phyloP scores from a whole-genome alignment of 2,113 vertebrate genomes.

The Microcebus jonahi region DNA sequence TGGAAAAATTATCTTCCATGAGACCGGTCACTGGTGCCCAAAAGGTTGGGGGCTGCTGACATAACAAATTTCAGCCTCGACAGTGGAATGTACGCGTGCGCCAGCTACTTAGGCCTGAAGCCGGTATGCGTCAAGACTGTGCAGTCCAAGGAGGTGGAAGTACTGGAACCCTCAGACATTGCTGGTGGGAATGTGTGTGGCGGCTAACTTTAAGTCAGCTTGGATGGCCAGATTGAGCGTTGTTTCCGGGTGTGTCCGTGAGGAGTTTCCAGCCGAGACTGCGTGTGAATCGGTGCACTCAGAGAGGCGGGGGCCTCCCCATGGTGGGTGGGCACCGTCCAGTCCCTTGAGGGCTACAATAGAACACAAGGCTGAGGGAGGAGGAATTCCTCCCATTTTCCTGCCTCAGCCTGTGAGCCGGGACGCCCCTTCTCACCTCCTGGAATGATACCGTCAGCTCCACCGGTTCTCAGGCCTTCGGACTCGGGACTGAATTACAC shows the following conservation, averaged over 20 bases:
- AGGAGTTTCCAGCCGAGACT: too few relatives aligned
- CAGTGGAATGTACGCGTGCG: neutral
- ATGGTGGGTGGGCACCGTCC: too few relatives aligned
- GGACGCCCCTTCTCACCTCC: neutral
- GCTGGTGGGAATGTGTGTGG: neutral
- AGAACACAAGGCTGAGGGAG: neutral
- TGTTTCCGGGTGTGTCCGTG: neutral
- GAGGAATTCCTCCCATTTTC: neutral
- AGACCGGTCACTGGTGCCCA: too few relatives aligned
- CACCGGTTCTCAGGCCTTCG: neutral
- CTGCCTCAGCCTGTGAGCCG: neutral
- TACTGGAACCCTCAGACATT: fast-evolving
- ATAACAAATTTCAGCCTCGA: neutral
- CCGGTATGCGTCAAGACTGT: neutral
- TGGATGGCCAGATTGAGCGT: neutral
- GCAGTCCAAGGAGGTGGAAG: neutral
- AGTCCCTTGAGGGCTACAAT: neutral
- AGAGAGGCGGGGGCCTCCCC: too few relatives aligned
- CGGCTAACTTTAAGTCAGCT: too few relatives aligned
- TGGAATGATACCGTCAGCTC: neutral
- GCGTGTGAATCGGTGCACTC: too few relatives aligned
- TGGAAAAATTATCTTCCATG: too few relatives aligned
- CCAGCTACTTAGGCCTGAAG: neutral
- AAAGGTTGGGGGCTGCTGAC: too few relatives aligned
- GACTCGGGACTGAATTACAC: too few relatives aligned